Evolutionary conservation across 2,888 invertebrate species (phyloP).

Genomic region (Pterostichus niger): DNA sequence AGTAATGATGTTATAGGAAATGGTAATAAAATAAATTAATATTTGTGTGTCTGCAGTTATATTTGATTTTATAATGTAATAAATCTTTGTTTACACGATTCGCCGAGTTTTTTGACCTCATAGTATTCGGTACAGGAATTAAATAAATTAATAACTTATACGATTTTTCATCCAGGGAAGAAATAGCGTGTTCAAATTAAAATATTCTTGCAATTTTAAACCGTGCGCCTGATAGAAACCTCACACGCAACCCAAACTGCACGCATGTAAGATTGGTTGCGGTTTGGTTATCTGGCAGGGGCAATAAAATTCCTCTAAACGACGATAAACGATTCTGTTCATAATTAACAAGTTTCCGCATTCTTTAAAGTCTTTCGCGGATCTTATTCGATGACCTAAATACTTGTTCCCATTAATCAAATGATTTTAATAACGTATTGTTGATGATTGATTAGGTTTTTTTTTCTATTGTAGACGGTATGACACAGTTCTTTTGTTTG

Average conservation of each 20-base stretch:
- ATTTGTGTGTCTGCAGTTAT: not conserved
- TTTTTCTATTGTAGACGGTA: not conserved
- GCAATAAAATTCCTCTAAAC: slow-evolving; percentile 7
- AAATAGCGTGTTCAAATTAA: slow-evolving; percentile 45
- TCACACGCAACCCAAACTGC: slow-evolving; percentile 36
- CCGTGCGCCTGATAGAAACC: slow-evolving; percentile 25
- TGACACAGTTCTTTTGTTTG: slow-evolving; percentile 53
- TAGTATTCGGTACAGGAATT: slow-evolving; percentile 3
- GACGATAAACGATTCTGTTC: not conserved
- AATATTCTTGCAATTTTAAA: slow-evolving; percentile 49
- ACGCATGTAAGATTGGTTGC: slow-evolving; percentile 26
- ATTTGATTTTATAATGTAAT: not conserved
- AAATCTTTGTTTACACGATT: slow-evolving; percentile 11
- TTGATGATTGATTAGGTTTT: slow-evolving; percentile 40
- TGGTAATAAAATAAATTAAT: no score
- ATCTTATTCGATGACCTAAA: slow-evolving; percentile 46
- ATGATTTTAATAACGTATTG: not conserved
- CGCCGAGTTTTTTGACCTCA: slow-evolving; percentile 19
- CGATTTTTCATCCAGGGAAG: slow-evolving; percentile 23
- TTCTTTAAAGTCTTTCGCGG: not conserved
- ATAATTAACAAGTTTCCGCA: slow-evolving; percentile 9
- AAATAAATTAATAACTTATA: slow-evolving; percentile 49
- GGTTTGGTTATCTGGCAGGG: slow-evolving; percentile 18
- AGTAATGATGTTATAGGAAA: no score
- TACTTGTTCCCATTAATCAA: slow-evolving; percentile 55